Conservation (phyloP, 2,113 vertebrate species). For the Dipodomys stephensi region DNA sequence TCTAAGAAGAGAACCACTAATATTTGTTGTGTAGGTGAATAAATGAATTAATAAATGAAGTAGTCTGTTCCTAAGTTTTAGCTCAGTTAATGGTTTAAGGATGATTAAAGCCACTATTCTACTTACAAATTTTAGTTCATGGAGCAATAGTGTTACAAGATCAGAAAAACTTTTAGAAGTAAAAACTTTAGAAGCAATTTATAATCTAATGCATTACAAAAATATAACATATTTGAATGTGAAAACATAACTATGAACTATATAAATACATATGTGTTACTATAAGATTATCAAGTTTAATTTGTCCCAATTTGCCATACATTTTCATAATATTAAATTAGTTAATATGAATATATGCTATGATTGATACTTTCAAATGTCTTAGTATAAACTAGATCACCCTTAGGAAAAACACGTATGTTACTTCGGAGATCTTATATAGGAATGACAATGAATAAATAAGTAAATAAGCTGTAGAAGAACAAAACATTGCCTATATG, state of each 20-base stretch:
- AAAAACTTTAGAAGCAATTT: slow-evolving; percentile 25
- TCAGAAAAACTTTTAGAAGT: slow-evolving; percentile 32
- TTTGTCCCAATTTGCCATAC: slow-evolving; percentile 3
- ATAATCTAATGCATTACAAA: neutral
- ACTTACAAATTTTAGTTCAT: neutral
- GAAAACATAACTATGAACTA: neutral
- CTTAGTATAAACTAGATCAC: slow-evolving; percentile 2
- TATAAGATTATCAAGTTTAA: neutral
- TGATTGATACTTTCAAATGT: neutral
- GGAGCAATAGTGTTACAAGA: neutral
- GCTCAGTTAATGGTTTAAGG: slow-evolving; percentile 2
- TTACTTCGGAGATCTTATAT: neutral
- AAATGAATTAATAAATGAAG: slow-evolving; percentile 16
- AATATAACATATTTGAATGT: neutral
- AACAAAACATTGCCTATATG: neutral
- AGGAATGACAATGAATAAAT: neutral
- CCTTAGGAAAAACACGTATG: neutral
- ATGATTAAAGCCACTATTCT: slow-evolving; percentile 8
- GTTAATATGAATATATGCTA: neutral
- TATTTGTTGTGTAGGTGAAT: neutral
- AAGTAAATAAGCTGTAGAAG: neutral
- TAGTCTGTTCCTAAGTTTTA: slow-evolving; percentile 24
- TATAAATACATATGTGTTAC: neutral
- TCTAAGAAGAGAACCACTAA: slow-evolving; percentile 16
- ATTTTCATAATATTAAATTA: slow-evolving; percentile 12